Evolutionary conservation across 2,797 vertebrate genomes (phyloP).

Genomic region (Gouania willdenowi): DNA sequence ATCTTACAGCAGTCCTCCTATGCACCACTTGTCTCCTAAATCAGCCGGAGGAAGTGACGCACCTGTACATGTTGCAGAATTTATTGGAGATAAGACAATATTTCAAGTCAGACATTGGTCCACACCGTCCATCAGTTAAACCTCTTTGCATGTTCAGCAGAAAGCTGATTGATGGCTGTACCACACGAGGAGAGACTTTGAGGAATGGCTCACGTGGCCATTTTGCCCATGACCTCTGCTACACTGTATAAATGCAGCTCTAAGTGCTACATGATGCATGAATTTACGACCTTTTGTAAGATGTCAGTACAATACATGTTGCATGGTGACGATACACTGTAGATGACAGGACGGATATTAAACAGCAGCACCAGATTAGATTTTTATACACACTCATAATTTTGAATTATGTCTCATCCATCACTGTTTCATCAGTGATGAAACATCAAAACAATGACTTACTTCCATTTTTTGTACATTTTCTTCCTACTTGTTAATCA

Average conservation of each 20-base stretch:
- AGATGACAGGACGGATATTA: not conserved
- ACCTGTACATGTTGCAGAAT: constrained; percentile 14
- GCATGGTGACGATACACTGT: too few relatives aligned
- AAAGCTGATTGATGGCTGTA: constrained; percentile 33
- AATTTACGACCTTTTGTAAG: not conserved
- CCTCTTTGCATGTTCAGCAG: constrained; percentile 29
- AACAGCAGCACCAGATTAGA: not conserved
- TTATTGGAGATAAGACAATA: constrained; percentile 36
- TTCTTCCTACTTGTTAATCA: too few relatives aligned
- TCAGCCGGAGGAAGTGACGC: constrained; percentile 15
- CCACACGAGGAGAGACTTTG: constrained; percentile 5
- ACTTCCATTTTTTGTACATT: too few relatives aligned
- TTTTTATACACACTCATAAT: not conserved
- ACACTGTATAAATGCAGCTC: constrained; percentile 1
- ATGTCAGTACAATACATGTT: not conserved
- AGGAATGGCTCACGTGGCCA: constrained; percentile 15
- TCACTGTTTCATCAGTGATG: not conserved
- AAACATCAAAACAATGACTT: constrained; percentile 21
- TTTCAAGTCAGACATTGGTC: constrained; percentile 40
- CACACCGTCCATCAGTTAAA: constrained; percentile 19
- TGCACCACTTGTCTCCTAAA: not conserved
- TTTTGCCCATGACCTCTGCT: constrained; percentile 25
- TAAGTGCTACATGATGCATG: constrained; percentile 1
- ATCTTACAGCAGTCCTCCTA: too few relatives aligned
- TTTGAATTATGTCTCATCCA: not conserved